Conservation (phyloP, 2,113 vertebrate species). For the Donacobius atricapilla region DNA sequence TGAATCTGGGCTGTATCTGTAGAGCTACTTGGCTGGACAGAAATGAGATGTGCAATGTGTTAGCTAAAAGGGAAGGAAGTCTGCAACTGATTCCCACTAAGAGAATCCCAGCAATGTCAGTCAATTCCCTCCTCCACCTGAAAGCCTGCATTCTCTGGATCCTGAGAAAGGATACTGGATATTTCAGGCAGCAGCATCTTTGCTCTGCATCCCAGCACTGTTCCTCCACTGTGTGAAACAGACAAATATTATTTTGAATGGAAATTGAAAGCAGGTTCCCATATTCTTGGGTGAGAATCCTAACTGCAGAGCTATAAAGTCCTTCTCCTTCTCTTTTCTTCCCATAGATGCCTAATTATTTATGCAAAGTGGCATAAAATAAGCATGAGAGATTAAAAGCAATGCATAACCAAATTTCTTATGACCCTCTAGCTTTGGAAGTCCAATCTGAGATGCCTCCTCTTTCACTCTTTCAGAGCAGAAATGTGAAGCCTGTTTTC, state of each 20-base stretch:
- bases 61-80: background rate
- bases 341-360: background rate
- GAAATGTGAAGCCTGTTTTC: background rate
- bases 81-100: background rate
- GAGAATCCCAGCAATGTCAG: background rate
- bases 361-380: constrained; percentile 17
- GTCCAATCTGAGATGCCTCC: background rate
- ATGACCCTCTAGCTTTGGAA: background rate
- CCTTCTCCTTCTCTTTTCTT: background rate
- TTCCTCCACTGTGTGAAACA: background rate
- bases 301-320: background rate
- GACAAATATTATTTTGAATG: background rate
- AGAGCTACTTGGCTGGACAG: background rate
- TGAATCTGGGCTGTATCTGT: background rate
- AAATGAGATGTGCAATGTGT: background rate
- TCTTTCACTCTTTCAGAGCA: background rate
- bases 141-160: background rate
- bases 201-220: background rate
- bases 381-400: background rate
- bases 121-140: background rate
- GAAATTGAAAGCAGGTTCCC: background rate
- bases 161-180: background rate
- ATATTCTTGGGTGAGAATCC: background rate
- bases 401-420: background rate
- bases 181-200: background rate